Base-by-base conservation (phyloP, 1,140 invertebrate species). In the Nomia melanderi region DNA sequence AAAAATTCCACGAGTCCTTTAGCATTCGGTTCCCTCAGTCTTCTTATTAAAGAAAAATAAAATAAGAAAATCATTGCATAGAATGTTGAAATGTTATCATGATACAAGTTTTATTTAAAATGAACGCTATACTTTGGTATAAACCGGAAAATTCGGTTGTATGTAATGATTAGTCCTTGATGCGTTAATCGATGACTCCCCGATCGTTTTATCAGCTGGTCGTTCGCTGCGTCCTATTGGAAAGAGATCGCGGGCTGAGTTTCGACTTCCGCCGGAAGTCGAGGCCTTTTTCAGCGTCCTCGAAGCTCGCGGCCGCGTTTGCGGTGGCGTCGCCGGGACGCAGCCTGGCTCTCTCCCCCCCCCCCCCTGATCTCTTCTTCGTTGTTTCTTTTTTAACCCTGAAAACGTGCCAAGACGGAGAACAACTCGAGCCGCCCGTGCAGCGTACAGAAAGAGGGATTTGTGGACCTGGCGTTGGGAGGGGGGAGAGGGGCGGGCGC, bases 341-440 rank as follows among this genome's bases (percentile, higher is more conserved):
- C 47, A 17, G 11, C 17, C 12, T 23, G 41, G 12, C 39, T 57
- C 39, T 36, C 71, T 33, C 27, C 17, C 36, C 17, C 17, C 6
- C 20, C 41, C 36, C 29, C 70, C 25, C 17, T 11, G 23, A 20
- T 25, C 7, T 6, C 25, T 17, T 64, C 41, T 27, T 2, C 8
- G 25, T 12, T 23, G 53, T 23, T 65, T 36, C 70, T 75, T 82
- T 82, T 79, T 83, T 83, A 83, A 73, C 66, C 71, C 70, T 82
- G 82, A 82, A 83, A 83, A 79, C 70, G 65, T 83, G 82, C 80
- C 80, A 83, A 82, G 80, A 66, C 65, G 36, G 29, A 63, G 44
- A 56, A 20, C 33, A 29, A 17, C 31, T 41, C 53, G 66, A 69
- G 47, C 25, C 29, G 41, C 11, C 39, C 12, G 27, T 31, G 47